Evolutionary conservation across 1,140 invertebrate species (phyloP).

Genomic region (Orussus abietinus): DNA sequence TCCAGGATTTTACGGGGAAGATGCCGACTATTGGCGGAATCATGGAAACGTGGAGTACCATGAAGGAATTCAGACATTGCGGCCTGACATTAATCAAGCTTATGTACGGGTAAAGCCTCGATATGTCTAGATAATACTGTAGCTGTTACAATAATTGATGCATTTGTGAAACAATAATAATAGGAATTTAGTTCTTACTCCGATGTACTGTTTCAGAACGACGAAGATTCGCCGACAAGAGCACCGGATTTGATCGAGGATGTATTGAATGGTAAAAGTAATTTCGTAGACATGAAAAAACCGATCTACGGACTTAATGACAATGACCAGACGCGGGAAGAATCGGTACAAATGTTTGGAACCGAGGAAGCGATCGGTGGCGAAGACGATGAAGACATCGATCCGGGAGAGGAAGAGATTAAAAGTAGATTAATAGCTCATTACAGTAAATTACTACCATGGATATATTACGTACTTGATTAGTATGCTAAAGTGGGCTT

Average conservation of each 20-base stretch:
- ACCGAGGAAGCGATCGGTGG: slow-evolving; percentile 4
- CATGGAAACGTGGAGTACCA: slow-evolving; percentile 11
- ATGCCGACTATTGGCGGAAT: slow-evolving; percentile 33
- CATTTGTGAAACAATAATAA: too few relatives aligned
- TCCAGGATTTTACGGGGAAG: slow-evolving; percentile 38
- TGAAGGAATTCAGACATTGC: slow-evolving; percentile 5
- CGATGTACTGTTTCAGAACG: too few relatives aligned
- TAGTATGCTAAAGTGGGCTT: too few relatives aligned
- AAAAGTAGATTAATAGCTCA: slow-evolving; percentile 33
- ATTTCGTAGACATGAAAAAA: too few relatives aligned
- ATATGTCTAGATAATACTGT: not conserved
- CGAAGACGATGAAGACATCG: slow-evolving; percentile 7
- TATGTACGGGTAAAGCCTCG: not conserved
- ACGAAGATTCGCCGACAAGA: too few relatives aligned
- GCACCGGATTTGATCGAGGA: too few relatives aligned
- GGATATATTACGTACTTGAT: slow-evolving; percentile 36
- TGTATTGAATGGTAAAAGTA: too few relatives aligned
- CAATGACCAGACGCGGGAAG: too few relatives aligned
- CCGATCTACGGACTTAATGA: too few relatives aligned
- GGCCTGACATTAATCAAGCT: not conserved
- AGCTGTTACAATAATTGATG: too few relatives aligned
- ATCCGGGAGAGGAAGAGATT: slow-evolving; percentile 20
- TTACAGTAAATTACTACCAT: slow-evolving; percentile 39
- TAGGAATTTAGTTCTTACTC: too few relatives aligned
- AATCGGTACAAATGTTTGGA: too few relatives aligned